Conservation (phyloP, 2,797 vertebrate species). For the Neosalanx taihuensis region DNA sequence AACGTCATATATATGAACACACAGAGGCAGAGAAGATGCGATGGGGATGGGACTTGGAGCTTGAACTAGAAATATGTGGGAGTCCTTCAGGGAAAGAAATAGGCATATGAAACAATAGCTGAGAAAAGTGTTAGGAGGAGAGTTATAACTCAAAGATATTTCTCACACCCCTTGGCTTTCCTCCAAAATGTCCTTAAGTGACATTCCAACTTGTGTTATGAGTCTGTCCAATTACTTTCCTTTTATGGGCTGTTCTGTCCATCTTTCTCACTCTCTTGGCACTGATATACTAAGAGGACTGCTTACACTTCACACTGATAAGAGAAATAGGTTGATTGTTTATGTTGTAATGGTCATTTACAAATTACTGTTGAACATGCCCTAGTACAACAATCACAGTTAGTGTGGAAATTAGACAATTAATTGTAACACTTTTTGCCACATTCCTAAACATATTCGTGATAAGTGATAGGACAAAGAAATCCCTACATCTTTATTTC, state of each 20-base stretch:
- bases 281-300: constrained; percentile 33
- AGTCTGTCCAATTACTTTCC: constrained; percentile 51
- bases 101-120: too few relatives aligned
- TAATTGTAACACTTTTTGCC: constrained; percentile 3
- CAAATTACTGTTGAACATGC: constrained; percentile 43
- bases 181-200: neutral
- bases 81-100: neutral
- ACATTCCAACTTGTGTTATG: constrained; percentile 16
- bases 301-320: constrained; percentile 55
- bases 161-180: neutral
- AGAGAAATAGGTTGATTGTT: constrained; percentile 40
- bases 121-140: too few relatives aligned
- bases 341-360: constrained; percentile 60
- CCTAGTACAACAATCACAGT: constrained; percentile 4
- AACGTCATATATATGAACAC: constrained; percentile 53
- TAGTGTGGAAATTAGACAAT: constrained; percentile 25
- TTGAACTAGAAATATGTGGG: neutral
- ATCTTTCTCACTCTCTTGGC: constrained; percentile 44
- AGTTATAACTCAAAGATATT: too few relatives aligned
- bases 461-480: neutral
- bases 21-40: too few relatives aligned
- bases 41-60: neutral
- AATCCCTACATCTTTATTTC: neutral
- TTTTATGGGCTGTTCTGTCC: constrained; percentile 63
- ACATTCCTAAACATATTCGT: neutral